phyloP scores from a whole-genome alignment of 35 echinoderm and acorn worm genomes.

The Lytechinus pictus region DNA sequence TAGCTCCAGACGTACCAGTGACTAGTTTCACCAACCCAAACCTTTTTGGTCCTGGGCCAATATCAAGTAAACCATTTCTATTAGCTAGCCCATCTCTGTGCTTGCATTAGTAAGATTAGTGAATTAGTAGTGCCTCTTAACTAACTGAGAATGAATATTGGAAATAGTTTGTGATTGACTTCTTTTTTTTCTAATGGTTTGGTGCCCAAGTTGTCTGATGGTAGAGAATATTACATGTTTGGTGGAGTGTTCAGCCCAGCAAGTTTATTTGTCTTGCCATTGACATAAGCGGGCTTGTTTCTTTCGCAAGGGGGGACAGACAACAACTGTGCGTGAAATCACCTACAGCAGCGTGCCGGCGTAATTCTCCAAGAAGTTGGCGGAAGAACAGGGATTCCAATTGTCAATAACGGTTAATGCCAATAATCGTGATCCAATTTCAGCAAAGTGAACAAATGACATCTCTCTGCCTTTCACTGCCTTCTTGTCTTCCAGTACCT shows the following conservation, averaged over 20 bases:
- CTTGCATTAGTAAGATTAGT: not conserved
- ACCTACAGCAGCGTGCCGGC: constrained; percentile 8
- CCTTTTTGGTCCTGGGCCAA: not conserved
- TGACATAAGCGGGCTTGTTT: constrained; percentile 8
- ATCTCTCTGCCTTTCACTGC: not conserved
- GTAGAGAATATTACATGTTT: not conserved
- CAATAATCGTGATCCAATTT: constrained; percentile 39
- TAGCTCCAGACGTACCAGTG: not conserved
- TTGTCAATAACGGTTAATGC: constrained; percentile 20
- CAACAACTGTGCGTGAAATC: not conserved
- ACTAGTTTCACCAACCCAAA: constrained; percentile 11
- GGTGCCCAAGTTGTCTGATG: constrained; percentile 2
- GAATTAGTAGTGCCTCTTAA: not conserved
- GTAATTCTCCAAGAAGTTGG: constrained; percentile 9
- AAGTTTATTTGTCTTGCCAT: constrained; percentile 19
- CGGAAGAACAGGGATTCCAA: constrained; percentile 24
- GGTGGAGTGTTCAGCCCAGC: not conserved
- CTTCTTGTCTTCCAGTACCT: not conserved
- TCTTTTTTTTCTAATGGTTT: not conserved
- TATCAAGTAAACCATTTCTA: not conserved
- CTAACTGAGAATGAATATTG: not conserved
- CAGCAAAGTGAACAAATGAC: constrained; percentile 32
- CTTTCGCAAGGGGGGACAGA: constrained; percentile 25
- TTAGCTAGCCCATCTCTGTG: not conserved
- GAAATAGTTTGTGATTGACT: not conserved